Percentiles rank a stretch among this genome's conserved stretches.
phyloP scores from a whole-genome alignment of 2,797 vertebrate species.

The Gymnoscopelus microlampas region DNA sequence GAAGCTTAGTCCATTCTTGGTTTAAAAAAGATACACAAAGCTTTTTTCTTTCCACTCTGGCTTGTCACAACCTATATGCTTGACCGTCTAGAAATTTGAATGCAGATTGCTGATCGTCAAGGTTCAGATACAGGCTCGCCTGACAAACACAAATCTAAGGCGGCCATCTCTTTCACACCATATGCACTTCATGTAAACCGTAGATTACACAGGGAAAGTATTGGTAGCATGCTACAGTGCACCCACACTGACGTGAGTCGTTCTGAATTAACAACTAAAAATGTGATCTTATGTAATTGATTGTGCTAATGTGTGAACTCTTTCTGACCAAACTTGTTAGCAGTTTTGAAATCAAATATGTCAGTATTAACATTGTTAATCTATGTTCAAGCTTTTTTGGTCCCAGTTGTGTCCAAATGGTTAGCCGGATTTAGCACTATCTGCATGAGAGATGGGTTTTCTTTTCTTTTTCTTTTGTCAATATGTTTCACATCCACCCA shows the following conservation, averaged over 20 bases:
- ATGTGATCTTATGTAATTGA: conserved; percentile 89
- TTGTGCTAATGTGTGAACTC: conserved; percentile 91
- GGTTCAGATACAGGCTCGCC: conserved; percentile 59
- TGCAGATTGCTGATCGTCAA: conserved; percentile 74
- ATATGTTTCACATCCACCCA: conserved; percentile 83
- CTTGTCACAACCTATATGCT: conserved; percentile 53
- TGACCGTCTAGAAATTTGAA: conserved; percentile 62
- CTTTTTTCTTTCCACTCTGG: conserved; percentile 37
- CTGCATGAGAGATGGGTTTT: conserved; percentile 91
- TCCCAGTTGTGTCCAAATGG: conserved; percentile 88
- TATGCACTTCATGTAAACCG: conserved; percentile 72
- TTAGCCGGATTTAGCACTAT: conserved; percentile 89
- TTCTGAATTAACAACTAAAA: conserved; percentile 82
- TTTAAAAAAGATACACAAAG: conserved; percentile 48
- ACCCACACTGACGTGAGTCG: conserved; percentile 87
- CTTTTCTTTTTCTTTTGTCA: conserved; percentile 87
- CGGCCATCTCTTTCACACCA: conserved; percentile 68
- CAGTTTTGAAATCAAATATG: conserved; percentile 87
- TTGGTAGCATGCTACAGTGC: conserved; percentile 83
- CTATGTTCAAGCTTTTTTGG: conserved; percentile 88
- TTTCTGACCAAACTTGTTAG: conserved; percentile 90
- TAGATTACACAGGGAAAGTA: conserved; percentile 59
- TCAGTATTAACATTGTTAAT: conserved; percentile 90
- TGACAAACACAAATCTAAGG: conserved; percentile 55
- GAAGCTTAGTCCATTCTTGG: conserved; percentile 44